phyloP scores from a whole-genome alignment of 1,140 invertebrate species.

The Nixonia krombeini region DNA sequence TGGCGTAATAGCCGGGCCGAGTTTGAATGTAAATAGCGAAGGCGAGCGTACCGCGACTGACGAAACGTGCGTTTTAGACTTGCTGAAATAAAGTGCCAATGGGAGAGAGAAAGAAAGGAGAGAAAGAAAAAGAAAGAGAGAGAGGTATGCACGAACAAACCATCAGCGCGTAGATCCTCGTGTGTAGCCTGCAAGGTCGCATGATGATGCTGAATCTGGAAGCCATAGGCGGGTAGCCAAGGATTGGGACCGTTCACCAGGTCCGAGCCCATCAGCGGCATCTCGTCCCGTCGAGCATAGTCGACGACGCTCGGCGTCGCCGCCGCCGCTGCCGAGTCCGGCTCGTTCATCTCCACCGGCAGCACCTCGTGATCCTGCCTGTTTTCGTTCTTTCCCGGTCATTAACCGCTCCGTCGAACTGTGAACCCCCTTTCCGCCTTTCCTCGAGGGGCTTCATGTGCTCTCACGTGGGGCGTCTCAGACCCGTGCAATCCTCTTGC shows the following conservation, averaged over 20 bases:
- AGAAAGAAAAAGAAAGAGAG: slow-evolving; percentile 27
- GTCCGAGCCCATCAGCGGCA: slow-evolving; percentile 45
- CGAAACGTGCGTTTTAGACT: too few species aligned
- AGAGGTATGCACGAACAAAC: slow-evolving; percentile 55
- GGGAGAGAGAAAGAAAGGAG: slow-evolving; percentile 28
- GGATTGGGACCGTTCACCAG: slow-evolving; percentile 67
- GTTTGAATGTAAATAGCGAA: too few species aligned
- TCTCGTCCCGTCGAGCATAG: slow-evolving; percentile 11
- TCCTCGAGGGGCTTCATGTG: slow-evolving; percentile 57
- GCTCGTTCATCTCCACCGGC: slow-evolving; percentile 51
- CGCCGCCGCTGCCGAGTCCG: slow-evolving; percentile 34
- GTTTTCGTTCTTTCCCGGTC: slow-evolving; percentile 39
- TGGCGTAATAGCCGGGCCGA: too few species aligned
- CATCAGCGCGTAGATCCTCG: slow-evolving; percentile 68
- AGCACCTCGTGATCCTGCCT: slow-evolving; percentile 35
- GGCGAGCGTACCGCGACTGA: too few species aligned
- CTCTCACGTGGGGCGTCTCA: slow-evolving; percentile 30
- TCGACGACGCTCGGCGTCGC: slow-evolving; percentile 37
- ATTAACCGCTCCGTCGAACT: slow-evolving; percentile 63
- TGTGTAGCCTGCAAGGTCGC: slow-evolving; percentile 59
- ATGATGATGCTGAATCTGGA: slow-evolving; percentile 66
- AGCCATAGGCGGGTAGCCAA: slow-evolving; percentile 70
- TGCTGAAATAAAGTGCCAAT: too few species aligned
- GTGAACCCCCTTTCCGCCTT: slow-evolving; percentile 60
- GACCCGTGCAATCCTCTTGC: slow-evolving; percentile 12